Base-by-base conservation (phyloP, 1,140 invertebrate genomes). In the Bombus difficillimus region DNA sequence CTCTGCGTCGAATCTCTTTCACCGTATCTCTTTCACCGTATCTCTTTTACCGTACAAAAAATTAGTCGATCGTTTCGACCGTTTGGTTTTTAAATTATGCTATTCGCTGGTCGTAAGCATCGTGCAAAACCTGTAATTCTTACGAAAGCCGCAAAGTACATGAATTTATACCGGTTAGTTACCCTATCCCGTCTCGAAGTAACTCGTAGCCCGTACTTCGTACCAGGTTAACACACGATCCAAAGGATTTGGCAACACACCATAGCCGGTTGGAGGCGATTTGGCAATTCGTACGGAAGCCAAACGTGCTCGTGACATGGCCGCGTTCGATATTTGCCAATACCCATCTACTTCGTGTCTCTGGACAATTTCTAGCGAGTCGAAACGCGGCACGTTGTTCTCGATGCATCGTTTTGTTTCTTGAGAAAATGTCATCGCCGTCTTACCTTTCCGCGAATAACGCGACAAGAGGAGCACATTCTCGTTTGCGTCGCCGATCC, bases 231-330 rank as follows among this genome's bases (percentile, higher is more conserved):
- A 80, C 57, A 64, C 57, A 22, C 53, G 71, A 72, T 71, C 39
- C 43, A 3, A 37, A 59, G n/a, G 71, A 74, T 82, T 82, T 82
- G 80, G 80, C 39, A 82, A 74, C 47, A 57, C 41, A 69, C 32
- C 53, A n/a, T 81, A 71, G n/a, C 64, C 18, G 64, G 22, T 81
- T 34, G 4, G 25, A 9, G 53, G n/a, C 78, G 78, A 68, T 81
- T 81, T 81, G 81, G 71, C 81, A 82, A 82, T 74, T 13, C 71
- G 43, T 75, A 62, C 71, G n/a, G 53, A 64, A 82, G 71, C 47
- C 57, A 39, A 64, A 75, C 81, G 71, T 34, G 71, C 32, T 82
- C 53, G 71, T 82, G 79, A 53, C 79, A 64, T 41, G 28, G 34
- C 34, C 28, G 13, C 12, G 4, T 43, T 62, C 59, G 25, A 74